Conservation (phyloP, 2,113 vertebrate genomes). For the Diphyllodes magnificus region DNA sequence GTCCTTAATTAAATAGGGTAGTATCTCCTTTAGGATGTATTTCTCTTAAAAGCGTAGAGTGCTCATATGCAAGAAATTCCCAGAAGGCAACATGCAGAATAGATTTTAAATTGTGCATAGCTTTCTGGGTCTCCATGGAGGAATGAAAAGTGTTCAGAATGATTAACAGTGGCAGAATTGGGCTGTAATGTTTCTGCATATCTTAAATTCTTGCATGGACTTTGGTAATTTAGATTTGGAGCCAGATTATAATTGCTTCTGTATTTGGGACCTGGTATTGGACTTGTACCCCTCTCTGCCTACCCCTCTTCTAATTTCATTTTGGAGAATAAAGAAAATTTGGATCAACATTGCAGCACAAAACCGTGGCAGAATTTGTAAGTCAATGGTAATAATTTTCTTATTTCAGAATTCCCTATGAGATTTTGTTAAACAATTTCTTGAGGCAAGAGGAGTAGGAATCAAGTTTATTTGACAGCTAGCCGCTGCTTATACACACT, state of each 20-base stretch:
- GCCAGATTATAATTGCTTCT: not conserved
- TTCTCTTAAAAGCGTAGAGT: not conserved
- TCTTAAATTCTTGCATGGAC: not conserved
- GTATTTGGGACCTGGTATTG: not conserved
- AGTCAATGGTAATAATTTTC: not conserved
- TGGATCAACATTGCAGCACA: not conserved
- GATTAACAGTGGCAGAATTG: not conserved
- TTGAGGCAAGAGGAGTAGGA: constrained; percentile 2
- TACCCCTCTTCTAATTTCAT: not conserved
- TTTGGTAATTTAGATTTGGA: not conserved
- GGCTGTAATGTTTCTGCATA: not conserved
- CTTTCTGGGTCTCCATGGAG: not conserved
- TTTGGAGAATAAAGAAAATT: constrained; percentile 35
- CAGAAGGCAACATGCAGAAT: not conserved
- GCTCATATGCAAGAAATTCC: not conserved
- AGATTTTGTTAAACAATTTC: constrained; percentile 17
- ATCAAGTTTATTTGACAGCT: constrained; percentile 25
- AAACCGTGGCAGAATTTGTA: not conserved
- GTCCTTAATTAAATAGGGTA: not conserved
- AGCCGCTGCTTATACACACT: not conserved
- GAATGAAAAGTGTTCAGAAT: not conserved
- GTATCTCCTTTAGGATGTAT: not conserved
- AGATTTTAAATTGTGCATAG: not conserved
- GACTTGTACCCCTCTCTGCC: not conserved
- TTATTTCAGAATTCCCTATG: not conserved